Evolutionary conservation across 1,140 invertebrate genomes (phyloP).

Genomic region (Wasmannia auropunctata): DNA sequence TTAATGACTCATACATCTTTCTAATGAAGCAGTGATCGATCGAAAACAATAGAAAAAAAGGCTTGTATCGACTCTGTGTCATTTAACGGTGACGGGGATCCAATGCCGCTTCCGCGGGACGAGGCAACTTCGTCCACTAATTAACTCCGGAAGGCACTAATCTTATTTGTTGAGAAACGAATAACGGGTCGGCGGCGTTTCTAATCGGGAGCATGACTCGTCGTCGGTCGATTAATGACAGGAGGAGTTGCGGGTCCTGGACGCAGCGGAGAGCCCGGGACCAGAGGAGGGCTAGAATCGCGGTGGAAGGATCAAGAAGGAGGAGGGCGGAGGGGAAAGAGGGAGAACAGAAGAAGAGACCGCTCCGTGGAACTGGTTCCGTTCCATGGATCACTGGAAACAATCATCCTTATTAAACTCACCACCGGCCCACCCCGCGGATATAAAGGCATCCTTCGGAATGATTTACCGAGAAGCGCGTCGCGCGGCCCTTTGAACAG

Average conservation of each 20-base stretch:
- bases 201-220: conserved; percentile 75
- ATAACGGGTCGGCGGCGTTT: conserved; percentile 71
- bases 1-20: not conserved
- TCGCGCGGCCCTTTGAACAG: conserved; percentile 66
- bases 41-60: conserved; percentile 22
- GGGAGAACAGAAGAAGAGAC: conserved; percentile 21
- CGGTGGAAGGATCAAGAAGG: too few species aligned
- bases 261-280: conserved; percentile 14
- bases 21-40: conserved; percentile 29
- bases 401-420: conserved; percentile 79
- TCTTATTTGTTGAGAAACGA: conserved; percentile 70
- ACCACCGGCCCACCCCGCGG: conserved; percentile 69
- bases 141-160: conserved; percentile 66
- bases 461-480: conserved; percentile 76
- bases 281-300: conserved; percentile 15
- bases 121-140: conserved; percentile 55
- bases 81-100: conserved; percentile 14
- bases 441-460: conserved; percentile 73
- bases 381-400: conserved; percentile 78
- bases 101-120: conserved; percentile 20
- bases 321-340: not conserved
- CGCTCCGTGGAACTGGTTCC: conserved; percentile 73
- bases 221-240: conserved; percentile 72
- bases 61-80: not conserved
- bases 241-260: conserved; percentile 66